Conservation (phyloP, 2,113 vertebrate genomes). For the Rhadina sibilatrix region DNA sequence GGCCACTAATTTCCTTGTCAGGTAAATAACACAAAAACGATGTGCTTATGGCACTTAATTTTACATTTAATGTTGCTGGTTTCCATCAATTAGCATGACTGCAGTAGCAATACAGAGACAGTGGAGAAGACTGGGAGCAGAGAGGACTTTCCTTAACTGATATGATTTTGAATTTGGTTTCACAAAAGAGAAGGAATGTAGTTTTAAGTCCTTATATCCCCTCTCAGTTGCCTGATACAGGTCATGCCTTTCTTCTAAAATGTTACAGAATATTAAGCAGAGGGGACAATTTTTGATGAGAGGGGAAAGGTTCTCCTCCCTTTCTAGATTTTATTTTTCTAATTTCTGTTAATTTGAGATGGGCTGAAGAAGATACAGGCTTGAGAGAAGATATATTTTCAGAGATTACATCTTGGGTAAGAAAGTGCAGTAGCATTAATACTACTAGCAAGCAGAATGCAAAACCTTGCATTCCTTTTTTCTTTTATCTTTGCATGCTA, state of each 20-base stretch:
- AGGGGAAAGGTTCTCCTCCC: background rate
- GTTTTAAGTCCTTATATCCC: background rate
- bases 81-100: background rate
- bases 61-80: background rate
- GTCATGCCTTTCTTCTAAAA: background rate
- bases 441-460: background rate
- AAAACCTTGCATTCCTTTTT: background rate
- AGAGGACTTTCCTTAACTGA: background rate
- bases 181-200: background rate
- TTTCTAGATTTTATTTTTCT: background rate
- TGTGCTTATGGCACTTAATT: background rate
- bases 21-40: background rate
- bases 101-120: background rate
- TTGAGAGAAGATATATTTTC: background rate
- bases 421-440: background rate
- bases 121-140: background rate
- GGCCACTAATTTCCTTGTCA: background rate
- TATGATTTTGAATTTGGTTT: background rate
- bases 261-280: background rate
- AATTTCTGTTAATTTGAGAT: background rate
- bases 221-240: background rate
- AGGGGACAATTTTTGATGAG: background rate
- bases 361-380: background rate
- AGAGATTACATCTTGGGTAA: background rate
- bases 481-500: background rate